phyloP scores from a whole-genome alignment of 2,888 invertebrate species.

The Osedax fenrisi region DNA sequence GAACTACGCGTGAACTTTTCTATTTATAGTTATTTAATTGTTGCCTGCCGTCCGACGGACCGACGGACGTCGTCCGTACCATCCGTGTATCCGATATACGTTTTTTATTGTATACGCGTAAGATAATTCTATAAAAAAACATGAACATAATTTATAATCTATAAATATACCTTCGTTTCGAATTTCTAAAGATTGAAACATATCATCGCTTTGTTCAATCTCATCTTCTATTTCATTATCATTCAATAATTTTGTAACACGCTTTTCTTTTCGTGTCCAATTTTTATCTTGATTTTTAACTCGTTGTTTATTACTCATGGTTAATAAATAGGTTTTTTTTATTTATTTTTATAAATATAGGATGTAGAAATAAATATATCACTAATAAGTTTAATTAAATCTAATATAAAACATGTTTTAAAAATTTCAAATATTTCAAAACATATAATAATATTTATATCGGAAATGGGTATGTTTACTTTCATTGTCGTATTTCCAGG shows the following conservation, averaged over 20 bases:
- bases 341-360: neutral
- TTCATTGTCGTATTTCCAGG: no score
- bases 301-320: neutral
- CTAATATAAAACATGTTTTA: no score
- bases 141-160: neutral
- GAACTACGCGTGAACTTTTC: no score
- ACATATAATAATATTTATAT: neutral
- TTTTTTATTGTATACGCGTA: no score
- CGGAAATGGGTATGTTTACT: no score
- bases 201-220: neutral
- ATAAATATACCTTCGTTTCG: neutral
- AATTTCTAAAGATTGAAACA: neutral
- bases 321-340: neutral
- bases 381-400: no score
- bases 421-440: neutral
- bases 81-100: no score
- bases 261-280: neutral
- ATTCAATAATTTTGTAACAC: neutral
- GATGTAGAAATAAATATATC: neutral
- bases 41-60: no score
- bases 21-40: no score
- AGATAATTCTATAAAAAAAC: no score
- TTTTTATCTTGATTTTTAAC: neutral
- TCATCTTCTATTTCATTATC: neutral
- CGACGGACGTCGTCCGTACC: no score